A percentile compares a stretch with the other conserved stretches of the same genome.
phyloP scores from a whole-genome alignment of 37 sponge, comb jelly and placozoan genomes.

The Ianthella basta region DNA sequence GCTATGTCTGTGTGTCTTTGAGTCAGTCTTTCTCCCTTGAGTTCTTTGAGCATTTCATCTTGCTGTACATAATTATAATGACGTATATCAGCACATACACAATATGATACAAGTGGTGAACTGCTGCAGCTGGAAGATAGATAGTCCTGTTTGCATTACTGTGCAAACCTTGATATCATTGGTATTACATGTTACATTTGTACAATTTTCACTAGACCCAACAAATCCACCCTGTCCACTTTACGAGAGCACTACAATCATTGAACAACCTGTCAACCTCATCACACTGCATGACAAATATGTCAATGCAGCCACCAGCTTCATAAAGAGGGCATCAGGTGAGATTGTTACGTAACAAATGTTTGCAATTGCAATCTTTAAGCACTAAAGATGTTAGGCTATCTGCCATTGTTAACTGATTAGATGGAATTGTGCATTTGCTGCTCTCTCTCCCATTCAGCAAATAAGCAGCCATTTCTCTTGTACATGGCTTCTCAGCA shows the following conservation, averaged over 20 bases:
- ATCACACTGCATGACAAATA: conserved; percentile 46
- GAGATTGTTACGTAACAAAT: not conserved
- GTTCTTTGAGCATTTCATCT: no score
- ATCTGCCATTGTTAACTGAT: no score
- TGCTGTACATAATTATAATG: no score
- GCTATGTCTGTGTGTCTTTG: no score
- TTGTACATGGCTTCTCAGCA: conserved; percentile 75
- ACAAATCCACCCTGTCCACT: conserved; percentile 57
- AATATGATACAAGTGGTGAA: no score
- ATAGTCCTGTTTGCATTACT: no score
- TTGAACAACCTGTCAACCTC: conserved; percentile 68
- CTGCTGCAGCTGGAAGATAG: no score
- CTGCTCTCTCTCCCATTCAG: not conserved
- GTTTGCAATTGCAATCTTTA: not conserved
- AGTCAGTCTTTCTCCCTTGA: no score
- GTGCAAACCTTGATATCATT: no score
- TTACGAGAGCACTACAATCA: conserved; percentile 49
- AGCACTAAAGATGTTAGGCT: not conserved
- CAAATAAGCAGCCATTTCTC: conserved; percentile 52
- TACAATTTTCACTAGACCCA: not conserved
- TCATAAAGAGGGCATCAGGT: conserved; percentile 53
- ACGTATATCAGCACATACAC: no score
- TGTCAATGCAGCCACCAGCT: conserved; percentile 46
- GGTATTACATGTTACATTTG: no score
- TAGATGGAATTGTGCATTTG: no score